Conservation (phyloP, 2,888 invertebrate species). For the Xestia c-nigrum region DNA sequence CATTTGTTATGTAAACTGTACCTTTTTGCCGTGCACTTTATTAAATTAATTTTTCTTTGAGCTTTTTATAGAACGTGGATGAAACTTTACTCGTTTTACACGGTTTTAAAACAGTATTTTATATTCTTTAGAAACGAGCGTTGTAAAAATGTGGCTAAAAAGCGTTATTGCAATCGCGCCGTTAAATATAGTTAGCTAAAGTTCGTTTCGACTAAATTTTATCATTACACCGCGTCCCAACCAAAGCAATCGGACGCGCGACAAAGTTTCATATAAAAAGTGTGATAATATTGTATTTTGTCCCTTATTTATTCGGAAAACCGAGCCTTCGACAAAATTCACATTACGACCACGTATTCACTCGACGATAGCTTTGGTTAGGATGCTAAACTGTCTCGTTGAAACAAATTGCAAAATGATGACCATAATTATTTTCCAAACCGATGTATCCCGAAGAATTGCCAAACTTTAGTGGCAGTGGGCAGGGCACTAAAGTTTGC, state of each 20-base stretch:
- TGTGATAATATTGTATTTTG: no score
- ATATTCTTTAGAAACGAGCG: neutral
- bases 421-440: no score
- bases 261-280: no score
- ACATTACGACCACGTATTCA: neutral
- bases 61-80: conserved; percentile 19
- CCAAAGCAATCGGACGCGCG: neutral
- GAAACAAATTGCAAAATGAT: neutral
- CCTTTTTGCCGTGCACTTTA: conserved; percentile 32
- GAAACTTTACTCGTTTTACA: neutral
- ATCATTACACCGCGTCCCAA: neutral
- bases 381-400: neutral
- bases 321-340: neutral
- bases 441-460: no score
- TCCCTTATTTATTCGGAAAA: neutral
- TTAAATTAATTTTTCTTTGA: conserved; percentile 50
- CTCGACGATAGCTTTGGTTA: neutral
- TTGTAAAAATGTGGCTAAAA: neutral
- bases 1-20: conserved; percentile 31
- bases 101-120: neutral
- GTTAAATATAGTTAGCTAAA: neutral
- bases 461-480: no score
- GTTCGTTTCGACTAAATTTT: neutral
- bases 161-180: neutral
- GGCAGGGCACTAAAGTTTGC: no score